These are phyloP conservation scores for Lagria hirta DNA, from an alignment of 2,888 invertebrate species.

Conservation along the genomic window DNA sequence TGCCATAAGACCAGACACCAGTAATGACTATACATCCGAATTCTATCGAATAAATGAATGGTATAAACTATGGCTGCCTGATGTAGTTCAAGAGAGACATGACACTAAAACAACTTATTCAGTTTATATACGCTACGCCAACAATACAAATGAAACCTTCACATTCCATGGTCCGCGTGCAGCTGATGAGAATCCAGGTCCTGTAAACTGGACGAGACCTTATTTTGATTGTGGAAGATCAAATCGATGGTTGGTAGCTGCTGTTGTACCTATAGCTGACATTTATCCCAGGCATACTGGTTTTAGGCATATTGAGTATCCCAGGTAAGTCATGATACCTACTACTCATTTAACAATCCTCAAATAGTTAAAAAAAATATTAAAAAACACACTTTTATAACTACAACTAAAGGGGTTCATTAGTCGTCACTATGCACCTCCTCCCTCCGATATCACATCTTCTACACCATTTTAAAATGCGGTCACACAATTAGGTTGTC, in stretches of 20 bases:
- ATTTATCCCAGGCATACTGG: slow-evolving; percentile 92
- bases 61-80: slow-evolving; percentile 91
- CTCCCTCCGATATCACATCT: too few relatives aligned
- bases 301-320: slow-evolving; percentile 90
- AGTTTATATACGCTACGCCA: slow-evolving; percentile 85
- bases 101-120: slow-evolving; percentile 92
- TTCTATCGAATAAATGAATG: slow-evolving; percentile 92
- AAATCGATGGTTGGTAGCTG: slow-evolving; percentile 94
- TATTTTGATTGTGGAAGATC: slow-evolving; percentile 96
- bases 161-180: slow-evolving; percentile 94
- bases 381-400: too few relatives aligned
- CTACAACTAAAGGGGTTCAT: too few relatives aligned
- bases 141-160: slow-evolving; percentile 93
- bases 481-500: too few relatives aligned
- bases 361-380: too few relatives aligned
- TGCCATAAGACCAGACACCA: slow-evolving; percentile 72
- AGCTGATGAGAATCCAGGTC: slow-evolving; percentile 87
- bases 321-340: slow-evolving; percentile 87
- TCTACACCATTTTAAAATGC: too few relatives aligned
- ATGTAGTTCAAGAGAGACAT: slow-evolving; percentile 74
- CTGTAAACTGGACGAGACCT: slow-evolving; percentile 91
- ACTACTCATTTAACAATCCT: too few relatives aligned
- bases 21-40: slow-evolving; percentile 88
- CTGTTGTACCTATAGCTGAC: slow-evolving; percentile 92
- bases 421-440: too few relatives aligned